Base-by-base conservation (phyloP, 1,140 invertebrate species). In the Saccostrea glomerata region DNA sequence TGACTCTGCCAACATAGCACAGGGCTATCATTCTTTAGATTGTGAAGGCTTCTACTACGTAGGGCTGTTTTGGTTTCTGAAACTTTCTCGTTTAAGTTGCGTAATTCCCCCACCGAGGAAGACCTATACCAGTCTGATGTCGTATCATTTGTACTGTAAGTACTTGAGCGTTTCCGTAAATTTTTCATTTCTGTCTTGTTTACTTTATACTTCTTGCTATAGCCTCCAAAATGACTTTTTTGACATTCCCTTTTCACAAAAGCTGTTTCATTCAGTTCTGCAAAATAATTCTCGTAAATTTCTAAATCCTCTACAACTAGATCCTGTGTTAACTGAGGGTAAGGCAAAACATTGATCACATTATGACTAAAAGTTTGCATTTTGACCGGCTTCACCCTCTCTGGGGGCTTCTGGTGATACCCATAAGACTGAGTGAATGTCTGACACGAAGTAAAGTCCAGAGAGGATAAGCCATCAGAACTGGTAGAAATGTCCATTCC, bases 251-350 rank as follows among this genome's bases (percentile, higher is more conserved):
- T 47, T 25, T 70, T 54, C 73, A 56, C 25, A 7, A 55, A 36
- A 5, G 47, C 56, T 15, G n/a, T 30, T 23, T 36, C 55, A 47
- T 54, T 82, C 36, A 36, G 30, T n/a, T 55, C 56, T 58, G 85
- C 83, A 12, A 83, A 89, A 55, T 86, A 70, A 84, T 89, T 86
- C 25, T 89, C 88, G 70, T 60, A 82, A 58, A 63, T 82, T 70
- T 89, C 88, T 60, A 89, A 54, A 86, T 89, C 88, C 25, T 89
- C 88, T 15, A 89, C 77, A 17, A 89, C 47, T 11, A 89, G 30
- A n/a, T 89, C 88, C 25, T 66, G 70, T 7, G 70, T 12, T 25
- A 36, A 20, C 1, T 84, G 63, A 11, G n/a, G 36, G 55, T 83
- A 55, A 0, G 56, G 23, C 17, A 25, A 60, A 20, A 58, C 17